Base-by-base conservation (phyloP, 2,113 vertebrate genomes). In the Trichechus manatus region DNA sequence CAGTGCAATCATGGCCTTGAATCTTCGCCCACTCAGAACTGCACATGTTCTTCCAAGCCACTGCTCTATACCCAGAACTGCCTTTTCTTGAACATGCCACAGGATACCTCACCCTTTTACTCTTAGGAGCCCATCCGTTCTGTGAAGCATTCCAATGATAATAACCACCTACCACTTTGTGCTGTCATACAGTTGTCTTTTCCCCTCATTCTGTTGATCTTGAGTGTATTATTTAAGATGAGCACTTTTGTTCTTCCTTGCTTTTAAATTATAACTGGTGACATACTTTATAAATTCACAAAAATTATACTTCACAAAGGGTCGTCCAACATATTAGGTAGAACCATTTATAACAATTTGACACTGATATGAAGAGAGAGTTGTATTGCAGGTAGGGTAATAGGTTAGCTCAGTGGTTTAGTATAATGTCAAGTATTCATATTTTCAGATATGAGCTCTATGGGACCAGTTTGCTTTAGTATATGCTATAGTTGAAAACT, bases 81-180 rank as follows among this genome's bases (percentile, higher is more conserved):
- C 86, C 8, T 94, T 94, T 87, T 75, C 39, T 68, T 81, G 25
- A 96, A 77, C 39, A 47, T 9, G 3, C 17, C 56, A 79, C 39
- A 80, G 66, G 44, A 78, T 39, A 80, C 61, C 31, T 94, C 77
- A 91, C 63, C 79, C 66, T 91, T 86, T 44, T 59, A 53, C 39
- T 81, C 72, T 63, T 22, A 59, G 84, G 23, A 89, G 25, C 33
- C 44, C 82, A 91, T 91, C 92, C 93, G 75, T 93, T 82, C 77
- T 83, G 75, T 53, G 33, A 87, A 63, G 63, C 23, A 42, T 95
- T 93, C 82, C 82, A 81, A 3, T 72, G 74, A 89, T 66, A 94
- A 82, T 89, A 92, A 72, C 25, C 68, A 82, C 39, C 75, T 81
- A 77, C 36, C 23, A 85, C 59, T 81, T 91, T 63, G 56, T 87